A percentile compares a stretch with the other conserved stretches of the same genome.
Evolutionary conservation across 2,113 vertebrate genomes (phyloP).

Genomic region (Hydropotes inermis): DNA sequence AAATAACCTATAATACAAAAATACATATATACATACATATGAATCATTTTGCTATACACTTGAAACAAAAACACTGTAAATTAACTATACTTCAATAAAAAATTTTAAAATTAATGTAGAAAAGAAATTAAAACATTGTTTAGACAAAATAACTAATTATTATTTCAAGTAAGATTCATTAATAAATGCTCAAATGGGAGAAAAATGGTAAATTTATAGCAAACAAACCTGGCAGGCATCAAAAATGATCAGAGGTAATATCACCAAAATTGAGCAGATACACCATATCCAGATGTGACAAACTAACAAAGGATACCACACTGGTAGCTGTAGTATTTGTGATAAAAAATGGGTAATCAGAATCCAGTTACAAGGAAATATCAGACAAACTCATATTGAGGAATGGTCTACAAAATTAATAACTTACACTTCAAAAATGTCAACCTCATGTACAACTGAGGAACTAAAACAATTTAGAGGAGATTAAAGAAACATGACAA

Average conservation of each 20-base stretch:
- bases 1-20: neutral
- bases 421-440: neutral
- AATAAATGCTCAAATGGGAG: neutral
- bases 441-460: neutral
- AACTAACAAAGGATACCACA: neutral
- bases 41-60: neutral
- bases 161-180: neutral
- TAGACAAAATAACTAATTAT: neutral
- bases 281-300: neutral
- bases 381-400: neutral
- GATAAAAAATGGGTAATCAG: neutral
- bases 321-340: neutral
- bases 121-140: neutral
- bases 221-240: neutral
- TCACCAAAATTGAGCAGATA: neutral
- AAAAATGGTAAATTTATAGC: neutral
- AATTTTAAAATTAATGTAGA: neutral
- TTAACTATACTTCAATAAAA: neutral
- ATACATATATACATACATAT: neutral
- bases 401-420: neutral
- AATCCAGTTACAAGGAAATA: neutral
- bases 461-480: neutral
- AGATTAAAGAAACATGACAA: neutral
- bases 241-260: neutral
- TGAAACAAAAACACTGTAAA: neutral